phyloP scores from a whole-genome alignment of 2,113 vertebrate species.

The Porphyrio hochstetteri region DNA sequence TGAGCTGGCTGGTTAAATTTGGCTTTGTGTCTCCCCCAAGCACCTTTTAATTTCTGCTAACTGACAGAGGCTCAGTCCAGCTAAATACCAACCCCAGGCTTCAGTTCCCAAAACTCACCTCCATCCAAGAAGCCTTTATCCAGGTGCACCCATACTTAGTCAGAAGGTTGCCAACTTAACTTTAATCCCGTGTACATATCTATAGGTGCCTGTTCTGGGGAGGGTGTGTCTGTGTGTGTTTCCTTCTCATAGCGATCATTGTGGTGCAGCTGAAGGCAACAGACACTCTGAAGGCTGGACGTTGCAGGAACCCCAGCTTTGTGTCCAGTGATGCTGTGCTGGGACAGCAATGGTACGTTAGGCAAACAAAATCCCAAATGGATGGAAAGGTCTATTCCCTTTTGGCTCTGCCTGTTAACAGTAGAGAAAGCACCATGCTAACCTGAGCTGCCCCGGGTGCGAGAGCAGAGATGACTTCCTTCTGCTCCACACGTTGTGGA shows the following conservation, averaged over 20 bases:
- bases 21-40: background rate
- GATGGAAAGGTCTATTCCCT: background rate
- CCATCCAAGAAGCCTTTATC: background rate
- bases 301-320: background rate
- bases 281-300: background rate
- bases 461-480: background rate
- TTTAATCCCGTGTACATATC: background rate
- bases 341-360: background rate
- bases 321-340: background rate
- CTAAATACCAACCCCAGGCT: background rate
- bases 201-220: background rate
- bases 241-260: fast-evolving
- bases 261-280: background rate
- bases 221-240: background rate
- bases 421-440: background rate
- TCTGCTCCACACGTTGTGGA: background rate
- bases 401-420: background rate
- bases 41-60: background rate
- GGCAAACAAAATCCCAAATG: background rate
- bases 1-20: background rate
- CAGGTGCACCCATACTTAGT: background rate
- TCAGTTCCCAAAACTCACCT: background rate
- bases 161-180: background rate
- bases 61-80: background rate
- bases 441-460: background rate